phyloP scores from a whole-genome alignment of 1,140 invertebrate genomes.

The Leptopilina clavipes region DNA sequence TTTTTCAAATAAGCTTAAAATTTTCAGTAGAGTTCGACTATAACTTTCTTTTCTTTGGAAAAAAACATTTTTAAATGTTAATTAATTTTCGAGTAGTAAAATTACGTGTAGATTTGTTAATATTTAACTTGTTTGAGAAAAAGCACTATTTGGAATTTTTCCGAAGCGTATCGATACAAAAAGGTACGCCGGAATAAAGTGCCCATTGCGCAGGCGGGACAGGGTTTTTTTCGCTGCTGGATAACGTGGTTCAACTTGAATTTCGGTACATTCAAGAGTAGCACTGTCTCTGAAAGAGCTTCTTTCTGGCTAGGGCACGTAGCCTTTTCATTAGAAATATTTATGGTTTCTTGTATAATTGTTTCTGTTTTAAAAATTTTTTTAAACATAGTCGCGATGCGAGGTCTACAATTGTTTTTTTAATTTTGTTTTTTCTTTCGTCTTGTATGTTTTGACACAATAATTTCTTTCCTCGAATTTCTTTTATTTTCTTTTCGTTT shows the following conservation, averaged over 20 bases:
- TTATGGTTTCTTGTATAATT: slow-evolving; percentile 39
- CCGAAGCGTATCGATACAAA: slow-evolving; percentile 33
- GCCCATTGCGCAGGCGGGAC: slow-evolving; percentile 69
- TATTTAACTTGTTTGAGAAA: slow-evolving; percentile 35
- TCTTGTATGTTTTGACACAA: no score
- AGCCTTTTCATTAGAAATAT: slow-evolving; percentile 49
- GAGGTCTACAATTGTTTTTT: slow-evolving; percentile 41
- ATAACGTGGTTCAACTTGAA: slow-evolving; percentile 70
- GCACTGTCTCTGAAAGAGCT: slow-evolving; percentile 70
- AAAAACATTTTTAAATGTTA: no score
- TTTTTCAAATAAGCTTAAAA: slow-evolving; percentile 5
- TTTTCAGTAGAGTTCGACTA: background rate
- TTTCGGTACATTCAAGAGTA: slow-evolving; percentile 70
- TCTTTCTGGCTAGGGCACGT: slow-evolving; percentile 61
- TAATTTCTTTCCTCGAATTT: background rate
- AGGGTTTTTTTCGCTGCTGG: slow-evolving; percentile 65
- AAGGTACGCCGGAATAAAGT: slow-evolving; percentile 42
- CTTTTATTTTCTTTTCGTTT: background rate
- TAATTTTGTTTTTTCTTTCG: no score
- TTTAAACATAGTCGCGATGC: slow-evolving; percentile 40
- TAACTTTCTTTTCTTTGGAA: no score
- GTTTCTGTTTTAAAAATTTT: slow-evolving; percentile 34
- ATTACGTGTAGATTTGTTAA: background rate
- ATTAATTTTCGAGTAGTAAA: no score
- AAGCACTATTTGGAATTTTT: slow-evolving; percentile 34